Base-by-base conservation (phyloP, 2,113 vertebrate species). In the Oenanthe melanoleuca region DNA sequence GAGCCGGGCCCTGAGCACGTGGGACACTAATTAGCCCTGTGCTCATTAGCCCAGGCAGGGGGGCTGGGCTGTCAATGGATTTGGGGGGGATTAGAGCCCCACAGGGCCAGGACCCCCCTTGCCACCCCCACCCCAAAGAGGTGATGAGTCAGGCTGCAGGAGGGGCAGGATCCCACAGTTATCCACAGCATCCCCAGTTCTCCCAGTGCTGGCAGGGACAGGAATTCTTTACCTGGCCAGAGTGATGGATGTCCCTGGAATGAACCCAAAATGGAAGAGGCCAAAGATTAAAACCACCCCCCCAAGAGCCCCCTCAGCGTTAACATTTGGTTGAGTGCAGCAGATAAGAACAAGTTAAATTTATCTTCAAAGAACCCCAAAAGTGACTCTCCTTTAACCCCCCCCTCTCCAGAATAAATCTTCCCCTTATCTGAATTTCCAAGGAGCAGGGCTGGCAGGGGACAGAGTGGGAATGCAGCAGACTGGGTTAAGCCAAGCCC, bases 301-400 rank as follows among this genome's bases (percentile, higher is more conserved):
- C 9, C 65, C 9, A 6, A 14, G 34, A 23, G 28, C 56, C 55
- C 53, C 57, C 44, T 17, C 60, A 44, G 73, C 5, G 4, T 40
- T 79, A 79, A 56, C 89, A 49, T 85, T 88, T 77, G 63, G 72
- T 80, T 85, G 91, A 95, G 94, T 95, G 91, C 94, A 77, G 65
- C 74, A 95, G 96, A 97, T 97, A 96, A 97, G 95, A 89, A 73
- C 38, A 81, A 95, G 94, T 93, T 95, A 92, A 95, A 96, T 96
- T 96, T 95, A 94, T 94, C 97, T 96, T 97, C 97, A 96, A 97
- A 97, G 95, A 85, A 79, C 80, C 92, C 96, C 89, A 90, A 95
- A 96, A 96, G 93, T 0, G 33, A 38, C 83, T 94, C 70, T 34
- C 78, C 55, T 85, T 96, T 93, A 89, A 97, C 96, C 92, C 93